Conservation (phyloP, 2,797 vertebrate species). For the Caiman crocodilus region DNA sequence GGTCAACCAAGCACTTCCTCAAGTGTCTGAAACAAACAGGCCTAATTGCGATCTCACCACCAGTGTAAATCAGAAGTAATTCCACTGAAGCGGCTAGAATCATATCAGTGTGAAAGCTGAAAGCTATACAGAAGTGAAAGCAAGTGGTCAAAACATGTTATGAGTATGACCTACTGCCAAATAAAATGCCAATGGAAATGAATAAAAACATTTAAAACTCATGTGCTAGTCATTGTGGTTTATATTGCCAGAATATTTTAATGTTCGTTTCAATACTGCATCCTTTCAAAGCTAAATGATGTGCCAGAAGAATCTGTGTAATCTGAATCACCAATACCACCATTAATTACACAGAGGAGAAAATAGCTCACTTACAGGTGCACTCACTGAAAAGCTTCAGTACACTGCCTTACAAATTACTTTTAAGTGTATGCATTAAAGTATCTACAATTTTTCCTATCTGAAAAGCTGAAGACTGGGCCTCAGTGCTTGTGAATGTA, state of each 20-base stretch:
- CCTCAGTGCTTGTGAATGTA: neutral
- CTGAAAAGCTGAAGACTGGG: neutral
- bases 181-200: neutral
- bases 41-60: neutral
- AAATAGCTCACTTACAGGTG: neutral
- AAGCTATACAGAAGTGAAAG: neutral
- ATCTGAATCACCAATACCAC: neutral
- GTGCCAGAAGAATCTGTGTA: neutral
- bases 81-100: neutral
- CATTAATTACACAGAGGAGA: neutral
- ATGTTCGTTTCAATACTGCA: fast-evolving
- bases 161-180: neutral
- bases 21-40: neutral
- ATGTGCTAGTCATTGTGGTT: neutral
- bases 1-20: neutral
- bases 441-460: neutral
- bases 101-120: neutral
- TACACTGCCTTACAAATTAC: neutral
- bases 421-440: neutral
- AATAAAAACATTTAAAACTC: neutral
- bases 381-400: neutral
- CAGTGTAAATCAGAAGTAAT: neutral
- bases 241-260: neutral
- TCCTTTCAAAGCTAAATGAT: neutral
- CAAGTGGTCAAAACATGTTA: fast-evolving